Conservation (phyloP, 2,888 invertebrate genomes). For the Caradrina clavipalpis region DNA sequence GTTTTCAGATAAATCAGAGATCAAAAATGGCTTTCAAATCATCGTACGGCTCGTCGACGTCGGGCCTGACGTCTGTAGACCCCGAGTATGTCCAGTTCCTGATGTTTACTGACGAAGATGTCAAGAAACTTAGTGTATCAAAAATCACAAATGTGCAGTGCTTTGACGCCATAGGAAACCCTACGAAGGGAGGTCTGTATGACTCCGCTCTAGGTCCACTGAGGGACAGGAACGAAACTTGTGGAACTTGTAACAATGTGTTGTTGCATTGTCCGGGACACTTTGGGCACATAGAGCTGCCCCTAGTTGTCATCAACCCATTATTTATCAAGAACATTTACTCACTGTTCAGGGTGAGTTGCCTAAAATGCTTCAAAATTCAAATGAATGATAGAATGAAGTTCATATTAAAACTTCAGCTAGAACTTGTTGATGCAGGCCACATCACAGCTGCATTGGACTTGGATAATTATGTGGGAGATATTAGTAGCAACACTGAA, state of each 20-base stretch:
- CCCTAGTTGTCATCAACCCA: slow-evolving; percentile 97
- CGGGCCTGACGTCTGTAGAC: slow-evolving; percentile 80
- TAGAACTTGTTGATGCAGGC: slow-evolving; percentile 94
- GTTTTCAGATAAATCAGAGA: slow-evolving; percentile 65
- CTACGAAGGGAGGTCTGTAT: slow-evolving; percentile 96
- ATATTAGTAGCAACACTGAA: slow-evolving; percentile 78
- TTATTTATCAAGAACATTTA: slow-evolving; percentile 95
- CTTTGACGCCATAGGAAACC: slow-evolving; percentile 96
- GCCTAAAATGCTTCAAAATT: slow-evolving; percentile 93
- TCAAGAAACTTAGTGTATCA: slow-evolving; percentile 94
- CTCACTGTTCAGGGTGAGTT: slow-evolving; percentile 92
- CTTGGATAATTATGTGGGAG: slow-evolving; percentile 87
- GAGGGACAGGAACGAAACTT: slow-evolving; percentile 92
- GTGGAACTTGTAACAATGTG: slow-evolving; percentile 94
- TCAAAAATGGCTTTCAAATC: slow-evolving; percentile 78
- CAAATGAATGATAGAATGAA: slow-evolving; percentile 91
- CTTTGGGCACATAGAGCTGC: slow-evolving; percentile 98
- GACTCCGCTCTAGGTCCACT: slow-evolving; percentile 95
- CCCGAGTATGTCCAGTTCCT: slow-evolving; percentile 92
- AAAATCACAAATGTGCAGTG: slow-evolving; percentile 95
- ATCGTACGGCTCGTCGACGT: slow-evolving; percentile 73
- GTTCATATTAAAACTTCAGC: slow-evolving; percentile 92
- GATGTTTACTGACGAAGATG: slow-evolving; percentile 94
- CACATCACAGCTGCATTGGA: slow-evolving; percentile 94
- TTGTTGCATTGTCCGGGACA: slow-evolving; percentile 96